Evolutionary conservation across 2,113 vertebrate species (phyloP), one percentile per base, ranked within the genome.

Genomic region (Axis porcinus): DNA sequence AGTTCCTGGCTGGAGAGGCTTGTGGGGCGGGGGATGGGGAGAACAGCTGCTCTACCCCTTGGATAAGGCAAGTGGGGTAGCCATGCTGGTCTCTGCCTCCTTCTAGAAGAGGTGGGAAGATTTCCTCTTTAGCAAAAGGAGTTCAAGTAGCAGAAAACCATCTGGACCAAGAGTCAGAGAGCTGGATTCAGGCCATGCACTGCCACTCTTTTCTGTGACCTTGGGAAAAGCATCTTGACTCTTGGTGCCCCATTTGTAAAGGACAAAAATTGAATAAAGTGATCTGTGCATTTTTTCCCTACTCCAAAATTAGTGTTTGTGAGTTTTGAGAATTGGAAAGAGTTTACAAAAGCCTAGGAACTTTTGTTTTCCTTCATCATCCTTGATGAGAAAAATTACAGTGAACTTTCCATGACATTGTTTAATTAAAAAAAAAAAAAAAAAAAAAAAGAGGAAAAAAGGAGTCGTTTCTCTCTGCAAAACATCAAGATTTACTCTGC

Each of bases 401-500:
- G n/a, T 23, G 7, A 93, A 96, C 21, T 76, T 96, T 88, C 30
- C 28, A 79, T n/a, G n/a, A n/a, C 45, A 78, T 96, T 96, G 13
- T 94, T 97, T 93, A 67, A 55, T 36, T 13, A 50, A 50, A 50
- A 50, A 50, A 50, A 33, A 21, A 45, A 45, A 33, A 21, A 45
- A 45, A 40, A 45, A 43, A 79, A 60, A 81, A 27, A 82, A n/a
- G 30, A 28, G 30, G 33, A n/a, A 93, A 91, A 96, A 89, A 82
- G 5, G 4, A 30, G 54, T 76, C 9, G 43, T 57, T 91, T 86
- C 47, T 98, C 82, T 98, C 97, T 97, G 97, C 97, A 97, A 96
- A 97, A 86, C 89, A 98, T 97, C 93, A 97, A 98, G 96, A 95
- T 96, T 64, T 76, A 57, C 95, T 96, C 47, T 94, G 98, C 90